These are phyloP conservation scores for Ferrisia virgata DNA, from an alignment of 2,888 invertebrate genomes.

Conservation along the genomic window DNA sequence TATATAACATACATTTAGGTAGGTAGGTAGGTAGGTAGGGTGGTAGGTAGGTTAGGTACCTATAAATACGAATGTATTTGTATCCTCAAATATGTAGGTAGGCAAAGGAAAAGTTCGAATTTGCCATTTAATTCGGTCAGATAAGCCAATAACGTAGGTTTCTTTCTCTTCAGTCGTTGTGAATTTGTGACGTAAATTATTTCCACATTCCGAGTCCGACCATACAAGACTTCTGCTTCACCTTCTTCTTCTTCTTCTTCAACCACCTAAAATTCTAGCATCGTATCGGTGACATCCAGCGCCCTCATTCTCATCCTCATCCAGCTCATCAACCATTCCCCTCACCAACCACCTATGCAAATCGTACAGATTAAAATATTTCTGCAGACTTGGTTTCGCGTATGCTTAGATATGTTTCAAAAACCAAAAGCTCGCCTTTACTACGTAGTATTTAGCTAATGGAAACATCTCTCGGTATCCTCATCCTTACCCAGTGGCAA, in stretches of 20 bases:
- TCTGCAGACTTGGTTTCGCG: not conserved
- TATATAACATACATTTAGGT: not conserved
- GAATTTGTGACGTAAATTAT: not conserved
- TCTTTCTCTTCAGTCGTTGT: not conserved
- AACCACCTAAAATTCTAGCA: not conserved
- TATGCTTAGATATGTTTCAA: not conserved
- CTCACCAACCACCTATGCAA: not conserved
- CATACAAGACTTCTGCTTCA: not conserved
- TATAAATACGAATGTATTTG: too few species aligned
- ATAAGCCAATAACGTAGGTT: not conserved
- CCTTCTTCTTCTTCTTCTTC: too few species aligned
- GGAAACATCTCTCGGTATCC: not conserved
- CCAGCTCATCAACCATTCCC: too few species aligned
- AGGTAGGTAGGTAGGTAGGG: too few species aligned
- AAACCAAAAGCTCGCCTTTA: not conserved
- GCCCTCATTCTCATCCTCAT: too few species aligned
- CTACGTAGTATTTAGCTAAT: not conserved
- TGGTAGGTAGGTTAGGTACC: too few species aligned
- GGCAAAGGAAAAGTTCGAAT: not conserved
- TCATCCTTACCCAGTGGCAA: not conserved
- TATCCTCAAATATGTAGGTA: too few species aligned
- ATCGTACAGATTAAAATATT: constrained; percentile 1
- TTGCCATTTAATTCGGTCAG: not conserved
- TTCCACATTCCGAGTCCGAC: not conserved
- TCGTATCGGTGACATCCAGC: not conserved